These are phyloP conservation scores for Caenorhabditis afra DNA, from an alignment of 2,888 invertebrate genomes.

Conservation along the genomic window DNA sequence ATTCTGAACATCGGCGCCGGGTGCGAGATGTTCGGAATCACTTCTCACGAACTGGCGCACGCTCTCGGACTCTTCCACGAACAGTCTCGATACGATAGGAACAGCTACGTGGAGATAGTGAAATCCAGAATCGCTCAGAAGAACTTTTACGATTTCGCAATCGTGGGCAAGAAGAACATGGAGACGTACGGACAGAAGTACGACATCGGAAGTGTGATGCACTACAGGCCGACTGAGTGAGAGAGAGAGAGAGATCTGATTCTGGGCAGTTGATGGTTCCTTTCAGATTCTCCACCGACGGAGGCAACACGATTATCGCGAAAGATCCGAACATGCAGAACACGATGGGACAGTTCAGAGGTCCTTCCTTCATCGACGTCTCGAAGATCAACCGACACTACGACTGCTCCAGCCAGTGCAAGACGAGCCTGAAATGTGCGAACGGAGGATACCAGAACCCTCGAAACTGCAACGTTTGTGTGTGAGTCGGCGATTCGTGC, in stretches of 20 bases:
- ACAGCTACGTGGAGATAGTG: constrained; percentile 55
- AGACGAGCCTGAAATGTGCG: constrained; percentile 31
- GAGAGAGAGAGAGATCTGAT: background rate
- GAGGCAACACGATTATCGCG: constrained; percentile 59
- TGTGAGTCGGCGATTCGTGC: constrained; percentile 18
- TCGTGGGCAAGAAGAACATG: constrained; percentile 58
- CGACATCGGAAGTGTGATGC: constrained; percentile 69
- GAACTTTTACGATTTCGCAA: constrained; percentile 63
- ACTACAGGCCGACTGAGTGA: constrained; percentile 64
- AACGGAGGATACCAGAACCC: constrained; percentile 60
- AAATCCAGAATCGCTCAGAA: constrained; percentile 44
- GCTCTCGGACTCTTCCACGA: constrained; percentile 67
- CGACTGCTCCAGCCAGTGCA: constrained; percentile 48
- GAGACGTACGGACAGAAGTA: constrained; percentile 59
- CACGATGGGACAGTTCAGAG: constrained; percentile 64
- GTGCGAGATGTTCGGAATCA: constrained; percentile 68
- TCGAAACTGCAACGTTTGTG: constrained; percentile 48
- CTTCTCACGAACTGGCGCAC: constrained; percentile 67
- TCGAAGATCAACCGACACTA: constrained; percentile 62
- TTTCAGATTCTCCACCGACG: constrained; percentile 53
- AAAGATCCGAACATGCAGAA: constrained; percentile 60
- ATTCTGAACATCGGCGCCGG: constrained; percentile 62
- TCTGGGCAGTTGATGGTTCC: background rate
- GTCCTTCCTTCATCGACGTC: constrained; percentile 63
- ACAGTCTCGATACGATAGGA: constrained; percentile 63